Conservation (phyloP, 2,797 vertebrate species). For the Gambelia wislizenii region DNA sequence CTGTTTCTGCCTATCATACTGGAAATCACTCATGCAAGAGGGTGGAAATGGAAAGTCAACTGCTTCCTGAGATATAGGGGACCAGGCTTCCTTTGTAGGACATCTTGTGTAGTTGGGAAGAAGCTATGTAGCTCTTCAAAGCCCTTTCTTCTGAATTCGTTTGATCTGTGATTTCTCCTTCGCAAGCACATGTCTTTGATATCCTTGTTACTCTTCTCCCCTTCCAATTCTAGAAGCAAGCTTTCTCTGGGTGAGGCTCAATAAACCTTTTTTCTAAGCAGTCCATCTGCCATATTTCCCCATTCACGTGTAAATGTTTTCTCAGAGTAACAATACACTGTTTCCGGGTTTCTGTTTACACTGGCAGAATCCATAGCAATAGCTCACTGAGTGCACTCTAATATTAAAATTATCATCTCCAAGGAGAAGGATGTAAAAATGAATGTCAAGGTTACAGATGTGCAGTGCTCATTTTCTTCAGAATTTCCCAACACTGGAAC, state of each 20-base stretch:
- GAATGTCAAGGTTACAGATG: neutral
- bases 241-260: neutral
- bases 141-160: neutral
- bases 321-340: neutral
- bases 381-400: neutral
- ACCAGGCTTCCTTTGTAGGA: no score
- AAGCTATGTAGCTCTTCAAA: neutral
- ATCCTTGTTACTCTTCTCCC: slow-evolving; percentile 35
- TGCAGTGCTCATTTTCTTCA: neutral
- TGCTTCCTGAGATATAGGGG: no score
- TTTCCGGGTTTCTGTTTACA: neutral
- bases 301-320: neutral
- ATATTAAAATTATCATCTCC: neutral
- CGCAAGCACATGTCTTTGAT: slow-evolving; percentile 45
- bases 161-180: slow-evolving; percentile 27
- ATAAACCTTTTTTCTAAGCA: neutral
- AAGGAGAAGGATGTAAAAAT: neutral
- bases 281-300: neutral
- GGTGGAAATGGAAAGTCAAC: no score
- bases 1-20: no score
- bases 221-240: slow-evolving; percentile 35
- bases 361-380: neutral
- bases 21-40: no score
- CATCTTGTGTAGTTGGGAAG: neutral
- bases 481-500: neutral